These are phyloP conservation scores for Sturnira hondurensis DNA, from an alignment of 2,113 vertebrate genomes.

Conservation along the genomic window DNA sequence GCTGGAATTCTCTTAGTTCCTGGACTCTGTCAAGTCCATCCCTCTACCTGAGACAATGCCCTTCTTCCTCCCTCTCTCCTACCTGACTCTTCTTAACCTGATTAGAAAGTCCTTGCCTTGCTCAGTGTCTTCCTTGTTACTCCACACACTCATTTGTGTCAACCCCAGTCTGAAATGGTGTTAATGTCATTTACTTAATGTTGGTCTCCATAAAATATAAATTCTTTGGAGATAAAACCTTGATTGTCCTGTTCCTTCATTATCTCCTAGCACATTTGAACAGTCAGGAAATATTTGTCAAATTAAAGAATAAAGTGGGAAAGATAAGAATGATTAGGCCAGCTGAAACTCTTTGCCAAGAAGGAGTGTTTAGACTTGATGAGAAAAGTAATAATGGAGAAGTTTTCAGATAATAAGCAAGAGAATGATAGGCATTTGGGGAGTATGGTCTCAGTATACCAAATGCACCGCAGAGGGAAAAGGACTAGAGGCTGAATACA, in stretches of 20 bases:
- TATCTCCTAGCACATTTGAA: background rate
- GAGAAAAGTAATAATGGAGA: background rate
- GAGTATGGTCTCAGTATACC: background rate
- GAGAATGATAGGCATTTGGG: background rate
- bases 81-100: background rate
- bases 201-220: background rate
- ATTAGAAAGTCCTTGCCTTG: background rate
- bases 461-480: background rate
- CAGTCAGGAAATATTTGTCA: conserved; percentile 14
- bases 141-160: background rate
- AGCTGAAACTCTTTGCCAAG: background rate
- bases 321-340: background rate
- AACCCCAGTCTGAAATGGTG: background rate
- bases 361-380: background rate
- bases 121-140: background rate
- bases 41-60: background rate
- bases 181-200: background rate
- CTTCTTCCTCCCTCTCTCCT: too few relatives aligned
- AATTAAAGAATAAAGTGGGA: background rate
- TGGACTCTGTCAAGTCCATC: background rate
- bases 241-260: background rate
- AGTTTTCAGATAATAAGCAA: background rate
- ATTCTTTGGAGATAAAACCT: background rate
- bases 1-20: background rate
- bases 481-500: background rate